Conservation (phyloP, 2,797 vertebrate species). For the Leucoraja ocellata region DNA sequence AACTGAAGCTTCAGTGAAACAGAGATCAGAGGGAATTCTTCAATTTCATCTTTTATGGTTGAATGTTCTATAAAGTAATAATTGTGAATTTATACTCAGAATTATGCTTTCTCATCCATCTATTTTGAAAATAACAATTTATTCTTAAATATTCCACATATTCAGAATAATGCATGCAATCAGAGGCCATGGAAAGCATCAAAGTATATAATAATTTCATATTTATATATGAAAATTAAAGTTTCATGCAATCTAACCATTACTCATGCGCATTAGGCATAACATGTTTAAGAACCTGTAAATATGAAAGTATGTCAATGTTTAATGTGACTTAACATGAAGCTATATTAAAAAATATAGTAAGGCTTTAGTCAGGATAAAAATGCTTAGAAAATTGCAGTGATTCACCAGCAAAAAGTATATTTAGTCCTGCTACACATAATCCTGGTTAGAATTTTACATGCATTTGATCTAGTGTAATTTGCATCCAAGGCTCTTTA, state of each 20-base stretch:
- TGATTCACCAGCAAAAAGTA: background rate
- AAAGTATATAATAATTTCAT: background rate
- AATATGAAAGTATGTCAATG: background rate
- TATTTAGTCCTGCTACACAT: background rate
- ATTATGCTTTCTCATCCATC: background rate
- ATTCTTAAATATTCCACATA: background rate
- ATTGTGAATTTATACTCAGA: background rate
- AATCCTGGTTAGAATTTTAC: background rate
- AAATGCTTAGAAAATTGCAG: background rate
- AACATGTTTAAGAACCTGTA: background rate
- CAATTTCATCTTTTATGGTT: background rate
- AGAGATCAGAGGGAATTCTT: background rate
- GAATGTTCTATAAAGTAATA: background rate
- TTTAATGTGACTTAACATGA: conserved; percentile 2
- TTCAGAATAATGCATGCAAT: too few species aligned
- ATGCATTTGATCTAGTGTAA: background rate
- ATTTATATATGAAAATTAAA: background rate
- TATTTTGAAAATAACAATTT: background rate
- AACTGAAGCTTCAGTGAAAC: background rate
- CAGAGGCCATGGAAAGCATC: background rate
- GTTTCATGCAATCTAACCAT: background rate
- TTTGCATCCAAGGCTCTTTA: background rate
- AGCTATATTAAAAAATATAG: background rate
- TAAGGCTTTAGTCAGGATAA: background rate
- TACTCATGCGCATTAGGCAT: background rate